Conservation (phyloP, 2,888 invertebrate species). For the Campopleginae sp. region DNA sequence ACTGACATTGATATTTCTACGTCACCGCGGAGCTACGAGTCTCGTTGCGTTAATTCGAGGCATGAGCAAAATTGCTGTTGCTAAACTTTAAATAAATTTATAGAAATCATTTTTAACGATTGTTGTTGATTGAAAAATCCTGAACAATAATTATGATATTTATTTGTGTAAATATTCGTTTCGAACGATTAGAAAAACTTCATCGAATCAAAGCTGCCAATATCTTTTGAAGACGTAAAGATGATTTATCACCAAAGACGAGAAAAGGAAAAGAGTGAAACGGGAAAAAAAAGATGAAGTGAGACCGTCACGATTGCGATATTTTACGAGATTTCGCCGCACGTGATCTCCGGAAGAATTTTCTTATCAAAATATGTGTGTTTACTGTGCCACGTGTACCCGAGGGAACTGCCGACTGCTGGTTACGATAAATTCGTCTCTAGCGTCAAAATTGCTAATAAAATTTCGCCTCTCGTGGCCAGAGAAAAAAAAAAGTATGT, state of each 20-base stretch:
- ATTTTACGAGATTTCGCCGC: conserved; percentile 50
- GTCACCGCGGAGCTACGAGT: background rate
- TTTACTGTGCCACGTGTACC: conserved; percentile 31
- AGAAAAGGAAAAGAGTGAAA: background rate
- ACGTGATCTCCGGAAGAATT: conserved; percentile 52
- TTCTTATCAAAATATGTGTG: conserved; percentile 62
- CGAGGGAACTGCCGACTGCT: conserved; percentile 35
- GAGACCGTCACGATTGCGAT: conserved; percentile 26
- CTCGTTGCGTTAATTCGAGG: background rate
- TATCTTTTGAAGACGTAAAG: background rate
- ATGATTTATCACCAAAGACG: background rate
- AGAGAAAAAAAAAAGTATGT: conserved; percentile 20
- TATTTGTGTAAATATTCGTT: background rate
- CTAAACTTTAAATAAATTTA: background rate
- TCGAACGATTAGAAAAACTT: background rate
- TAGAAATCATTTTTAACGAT: background rate
- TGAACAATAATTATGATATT: background rate
- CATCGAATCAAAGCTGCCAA: background rate
- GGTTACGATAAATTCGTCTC: conserved; percentile 51
- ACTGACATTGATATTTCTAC: conserved; percentile 30
- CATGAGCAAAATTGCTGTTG: background rate
- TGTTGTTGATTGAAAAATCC: background rate
- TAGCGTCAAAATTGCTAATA: conserved; percentile 20
- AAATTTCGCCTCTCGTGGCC: conserved; percentile 5
- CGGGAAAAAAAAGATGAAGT: background rate